Conservation (phyloP, 2,113 vertebrate genomes). For the Hippocampus abdominalis region DNA sequence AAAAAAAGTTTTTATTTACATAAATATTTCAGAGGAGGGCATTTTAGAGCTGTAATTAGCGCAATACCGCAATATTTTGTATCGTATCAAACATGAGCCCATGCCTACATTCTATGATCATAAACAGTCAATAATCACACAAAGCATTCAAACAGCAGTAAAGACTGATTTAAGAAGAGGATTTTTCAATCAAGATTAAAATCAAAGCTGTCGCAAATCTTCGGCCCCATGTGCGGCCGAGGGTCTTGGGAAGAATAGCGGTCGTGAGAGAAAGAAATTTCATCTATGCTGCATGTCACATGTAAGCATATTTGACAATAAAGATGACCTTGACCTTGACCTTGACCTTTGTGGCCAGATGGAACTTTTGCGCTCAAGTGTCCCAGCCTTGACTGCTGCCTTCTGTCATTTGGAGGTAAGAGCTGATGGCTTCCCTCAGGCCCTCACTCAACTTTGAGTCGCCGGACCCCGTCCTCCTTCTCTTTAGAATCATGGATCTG, state of each 20-base stretch:
- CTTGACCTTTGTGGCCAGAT: neutral
- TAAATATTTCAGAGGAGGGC: too few relatives aligned
- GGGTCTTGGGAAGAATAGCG: neutral
- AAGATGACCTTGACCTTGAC: too few relatives aligned
- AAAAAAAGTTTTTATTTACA: too few relatives aligned
- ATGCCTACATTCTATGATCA: neutral
- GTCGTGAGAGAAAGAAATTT: too few relatives aligned
- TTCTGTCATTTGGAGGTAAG: slow-evolving; percentile 78
- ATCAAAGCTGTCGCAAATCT: neutral
- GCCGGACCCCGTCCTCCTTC: slow-evolving; percentile 29
- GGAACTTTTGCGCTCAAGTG: slow-evolving; percentile 22
- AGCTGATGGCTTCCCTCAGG: slow-evolving; percentile 80
- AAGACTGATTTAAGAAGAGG: neutral
- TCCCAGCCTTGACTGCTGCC: slow-evolving; percentile 37
- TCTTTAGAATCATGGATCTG: slow-evolving; percentile 74
- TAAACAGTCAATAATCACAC: neutral
- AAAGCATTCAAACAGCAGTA: neutral
- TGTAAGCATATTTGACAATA: too few relatives aligned
- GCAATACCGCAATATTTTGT: too few relatives aligned
- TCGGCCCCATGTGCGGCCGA: neutral
- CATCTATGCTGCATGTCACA: too few relatives aligned
- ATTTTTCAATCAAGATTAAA: neutral
- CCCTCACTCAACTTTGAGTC: slow-evolving; percentile 80
- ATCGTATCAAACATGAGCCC: too few relatives aligned
- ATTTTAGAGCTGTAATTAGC: too few relatives aligned